A percentile compares a stretch with the other conserved stretches of the same genome.
phyloP scores from a whole-genome alignment of 2,113 vertebrate genomes.

The Poecile atricapillus region DNA sequence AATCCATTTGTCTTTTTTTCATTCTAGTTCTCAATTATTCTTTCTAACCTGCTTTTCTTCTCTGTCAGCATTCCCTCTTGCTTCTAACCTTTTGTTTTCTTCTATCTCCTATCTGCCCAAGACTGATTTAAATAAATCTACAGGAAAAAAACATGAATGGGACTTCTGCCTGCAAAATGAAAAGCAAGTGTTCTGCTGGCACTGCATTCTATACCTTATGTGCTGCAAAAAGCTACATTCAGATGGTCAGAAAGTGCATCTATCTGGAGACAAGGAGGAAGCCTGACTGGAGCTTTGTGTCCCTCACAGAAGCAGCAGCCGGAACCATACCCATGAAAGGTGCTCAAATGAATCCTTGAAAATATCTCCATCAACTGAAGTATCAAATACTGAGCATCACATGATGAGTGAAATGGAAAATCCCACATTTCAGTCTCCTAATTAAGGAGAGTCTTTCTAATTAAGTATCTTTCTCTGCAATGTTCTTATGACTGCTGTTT shows the following conservation, averaged over 20 bases:
- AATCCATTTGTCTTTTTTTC: not conserved
- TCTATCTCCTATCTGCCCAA: not conserved
- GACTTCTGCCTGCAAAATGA: not conserved
- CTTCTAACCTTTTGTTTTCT: not conserved
- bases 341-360: not conserved
- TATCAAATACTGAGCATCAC: not conserved
- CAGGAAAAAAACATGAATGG: not conserved
- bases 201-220: not conserved
- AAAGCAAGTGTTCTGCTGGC: not conserved
- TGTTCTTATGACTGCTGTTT: not conserved
- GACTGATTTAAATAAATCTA: not conserved
- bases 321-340: not conserved
- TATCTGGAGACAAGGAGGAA: not conserved
- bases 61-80: not conserved
- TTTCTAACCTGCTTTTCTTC: not conserved
- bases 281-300: not conserved
- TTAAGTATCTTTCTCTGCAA: not conserved
- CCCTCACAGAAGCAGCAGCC: not conserved
- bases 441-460: not conserved
- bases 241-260: not conserved
- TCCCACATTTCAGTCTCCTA: not conserved
- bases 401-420: not conserved
- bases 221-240: not conserved
- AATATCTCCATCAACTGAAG: not conserved
- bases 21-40: not conserved